phyloP scores from a whole-genome alignment of 30 jellyfish, hydroid and myxozoan genomes.

The Aurelia aurita region DNA sequence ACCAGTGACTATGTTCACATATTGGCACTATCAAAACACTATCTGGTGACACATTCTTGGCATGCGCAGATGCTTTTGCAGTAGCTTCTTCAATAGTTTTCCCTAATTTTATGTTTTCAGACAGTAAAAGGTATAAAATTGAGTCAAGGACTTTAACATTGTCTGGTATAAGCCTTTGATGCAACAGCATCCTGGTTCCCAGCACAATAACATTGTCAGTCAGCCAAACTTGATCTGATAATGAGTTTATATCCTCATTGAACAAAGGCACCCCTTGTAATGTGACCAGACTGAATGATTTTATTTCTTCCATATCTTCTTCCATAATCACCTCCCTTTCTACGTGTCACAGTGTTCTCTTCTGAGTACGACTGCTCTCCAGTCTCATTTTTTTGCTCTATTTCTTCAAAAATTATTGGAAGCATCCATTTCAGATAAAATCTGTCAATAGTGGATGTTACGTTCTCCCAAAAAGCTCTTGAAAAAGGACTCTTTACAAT shows the following conservation, averaged over 20 bases:
- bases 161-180: constrained; percentile 16
- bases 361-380: constrained; percentile 7
- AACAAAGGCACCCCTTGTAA: constrained; percentile 51
- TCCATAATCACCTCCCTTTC: constrained; percentile 4
- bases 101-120: constrained; percentile 4
- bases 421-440: constrained; percentile 51
- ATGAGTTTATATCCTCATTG: constrained; percentile 37
- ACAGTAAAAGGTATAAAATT: constrained; percentile 36
- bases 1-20: constrained; percentile 46
- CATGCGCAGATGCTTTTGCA: constrained; percentile 28
- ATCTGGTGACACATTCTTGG: constrained; percentile 16
- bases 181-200: constrained; percentile 24
- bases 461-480: constrained; percentile 28
- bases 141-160: constrained; percentile 33
- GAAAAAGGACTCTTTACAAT: constrained; percentile 20
- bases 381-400: constrained; percentile 11
- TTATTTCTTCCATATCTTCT: constrained; percentile 12
- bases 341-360: constrained; percentile 17
- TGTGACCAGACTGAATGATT: constrained; percentile 13
- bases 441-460: background rate
- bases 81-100: constrained; percentile 28
- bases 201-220: constrained; percentile 42
- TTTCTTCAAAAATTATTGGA: constrained; percentile 34
- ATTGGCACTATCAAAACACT: constrained; percentile 41
- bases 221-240: constrained; percentile 11